A percentile compares a stretch with the other conserved stretches of the same genome.
These are phyloP conservation scores for Drosophila bocqueti DNA, from an alignment of 1,140 invertebrate genomes.

Conservation along the genomic window DNA sequence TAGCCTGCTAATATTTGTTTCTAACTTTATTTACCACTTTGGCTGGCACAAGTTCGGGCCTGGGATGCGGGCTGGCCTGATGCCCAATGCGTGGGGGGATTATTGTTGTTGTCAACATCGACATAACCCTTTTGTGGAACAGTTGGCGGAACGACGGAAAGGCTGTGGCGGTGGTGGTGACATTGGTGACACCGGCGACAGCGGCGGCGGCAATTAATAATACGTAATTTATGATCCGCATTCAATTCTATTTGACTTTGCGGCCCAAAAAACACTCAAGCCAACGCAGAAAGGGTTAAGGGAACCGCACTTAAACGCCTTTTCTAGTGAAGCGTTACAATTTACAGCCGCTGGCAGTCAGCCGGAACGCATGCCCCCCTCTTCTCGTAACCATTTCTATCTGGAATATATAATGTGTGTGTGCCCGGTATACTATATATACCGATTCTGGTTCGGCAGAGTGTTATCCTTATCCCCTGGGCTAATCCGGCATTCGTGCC, in stretches of 20 bases:
- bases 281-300: slow-evolving; percentile 60
- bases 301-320: slow-evolving; percentile 70
- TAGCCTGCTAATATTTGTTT: slow-evolving; percentile 4
- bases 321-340: slow-evolving; percentile 76
- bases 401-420: background rate
- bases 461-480: slow-evolving; percentile 10
- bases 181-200: slow-evolving; percentile 50
- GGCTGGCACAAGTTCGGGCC: background rate
- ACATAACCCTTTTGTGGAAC: slow-evolving; percentile 68
- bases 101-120: slow-evolving; percentile 69
- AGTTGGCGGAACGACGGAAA: slow-evolving; percentile 30
- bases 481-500: slow-evolving; percentile 73
- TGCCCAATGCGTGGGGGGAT: no score
- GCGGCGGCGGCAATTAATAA: slow-evolving; percentile 74
- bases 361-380: slow-evolving; percentile 35
- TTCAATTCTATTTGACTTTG: slow-evolving; percentile 73
- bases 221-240: slow-evolving; percentile 79
- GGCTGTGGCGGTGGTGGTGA: background rate
- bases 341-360: slow-evolving; percentile 67
- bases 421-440: background rate
- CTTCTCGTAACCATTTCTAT: rapidly evolving
- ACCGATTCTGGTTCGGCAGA: slow-evolving; percentile 36
- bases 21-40: slow-evolving; percentile 21
- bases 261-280: slow-evolving; percentile 60
- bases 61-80: background rate